Percentiles rank a stretch among this genome's conserved stretches.
Evolutionary conservation across 2,797 vertebrate genomes (phyloP).

Genomic region (Tragopan temminckii): DNA sequence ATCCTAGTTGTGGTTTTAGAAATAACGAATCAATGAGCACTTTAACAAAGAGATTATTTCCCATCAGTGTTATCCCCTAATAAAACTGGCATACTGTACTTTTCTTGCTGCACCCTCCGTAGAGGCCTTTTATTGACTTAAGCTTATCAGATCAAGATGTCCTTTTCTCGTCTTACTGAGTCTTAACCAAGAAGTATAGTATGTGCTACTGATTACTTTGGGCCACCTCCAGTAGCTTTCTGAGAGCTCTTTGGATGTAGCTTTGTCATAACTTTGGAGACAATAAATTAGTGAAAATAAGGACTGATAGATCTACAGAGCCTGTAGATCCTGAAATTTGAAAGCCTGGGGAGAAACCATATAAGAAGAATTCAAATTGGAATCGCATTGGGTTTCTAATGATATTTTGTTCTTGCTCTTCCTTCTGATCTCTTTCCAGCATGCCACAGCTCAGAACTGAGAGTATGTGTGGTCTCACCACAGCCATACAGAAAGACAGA

Average conservation of each 20-base stretch:
- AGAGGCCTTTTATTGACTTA: neutral
- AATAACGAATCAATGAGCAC: conserved; percentile 45
- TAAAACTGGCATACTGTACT: neutral
- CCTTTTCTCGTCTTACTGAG: neutral
- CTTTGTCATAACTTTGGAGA: neutral
- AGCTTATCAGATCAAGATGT: neutral
- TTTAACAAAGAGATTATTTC: conserved; percentile 27
- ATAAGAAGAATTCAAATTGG: neutral
- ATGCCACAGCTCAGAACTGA: neutral
- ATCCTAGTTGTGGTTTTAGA: conserved; percentile 49
- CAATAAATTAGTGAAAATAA: neutral
- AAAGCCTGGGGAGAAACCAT: neutral
- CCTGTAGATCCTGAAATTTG: neutral
- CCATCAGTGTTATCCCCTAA: neutral
- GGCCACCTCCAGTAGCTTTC: conserved; percentile 10
- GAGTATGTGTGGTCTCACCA: conserved; percentile 38
- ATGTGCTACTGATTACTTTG: neutral
- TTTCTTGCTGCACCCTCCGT: neutral
- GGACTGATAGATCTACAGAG: neutral
- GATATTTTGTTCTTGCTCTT: neutral
- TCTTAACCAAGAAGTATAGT: neutral
- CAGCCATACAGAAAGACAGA: conserved; percentile 46
- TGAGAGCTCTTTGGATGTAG: neutral
- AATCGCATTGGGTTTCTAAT: neutral
- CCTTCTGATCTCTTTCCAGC: conserved; percentile 49